These are phyloP conservation scores for Paragorgia papillata DNA, from an alignment of 92 coral and sea anemone genomes.

Conservation along the genomic window DNA sequence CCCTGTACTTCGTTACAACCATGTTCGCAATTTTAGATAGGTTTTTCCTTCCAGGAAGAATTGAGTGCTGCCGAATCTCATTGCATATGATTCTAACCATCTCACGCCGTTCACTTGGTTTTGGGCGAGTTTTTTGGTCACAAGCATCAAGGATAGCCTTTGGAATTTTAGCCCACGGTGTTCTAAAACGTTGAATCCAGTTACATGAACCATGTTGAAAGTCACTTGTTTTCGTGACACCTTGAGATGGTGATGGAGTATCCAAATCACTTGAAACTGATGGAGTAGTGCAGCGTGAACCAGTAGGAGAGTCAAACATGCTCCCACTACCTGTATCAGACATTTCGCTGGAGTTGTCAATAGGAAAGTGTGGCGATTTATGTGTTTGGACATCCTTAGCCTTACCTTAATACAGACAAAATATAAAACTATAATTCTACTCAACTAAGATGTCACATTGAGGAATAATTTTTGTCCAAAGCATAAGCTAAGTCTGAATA, in stretches of 20 bases:
- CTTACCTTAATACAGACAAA: too few species aligned
- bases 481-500: too few species aligned
- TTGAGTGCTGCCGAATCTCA: conserved; percentile 6
- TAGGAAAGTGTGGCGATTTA: too few species aligned
- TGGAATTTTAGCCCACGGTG: conserved; percentile 22
- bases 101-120: conserved; percentile 16
- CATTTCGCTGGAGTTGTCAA: conserved; percentile 13
- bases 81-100: conserved; percentile 26
- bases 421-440: background rate
- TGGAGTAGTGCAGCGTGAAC: conserved; percentile 20
- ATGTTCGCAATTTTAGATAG: conserved; percentile 12
- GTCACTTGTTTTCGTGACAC: background rate
- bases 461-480: background rate
- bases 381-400: conserved; percentile 21
- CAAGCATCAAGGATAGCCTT: conserved; percentile 32
- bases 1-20: conserved; percentile 29
- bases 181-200: background rate
- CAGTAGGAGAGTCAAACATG: conserved; percentile 19
- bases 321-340: conserved; percentile 4
- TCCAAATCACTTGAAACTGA: background rate
- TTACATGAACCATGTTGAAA: background rate
- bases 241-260: background rate
- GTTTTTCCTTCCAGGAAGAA: conserved; percentile 12
- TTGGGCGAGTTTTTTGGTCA: conserved; percentile 3
- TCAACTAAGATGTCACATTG: background rate